Conservation (phyloP, 1,140 invertebrate species). For the Trinorchestia longiramus region DNA sequence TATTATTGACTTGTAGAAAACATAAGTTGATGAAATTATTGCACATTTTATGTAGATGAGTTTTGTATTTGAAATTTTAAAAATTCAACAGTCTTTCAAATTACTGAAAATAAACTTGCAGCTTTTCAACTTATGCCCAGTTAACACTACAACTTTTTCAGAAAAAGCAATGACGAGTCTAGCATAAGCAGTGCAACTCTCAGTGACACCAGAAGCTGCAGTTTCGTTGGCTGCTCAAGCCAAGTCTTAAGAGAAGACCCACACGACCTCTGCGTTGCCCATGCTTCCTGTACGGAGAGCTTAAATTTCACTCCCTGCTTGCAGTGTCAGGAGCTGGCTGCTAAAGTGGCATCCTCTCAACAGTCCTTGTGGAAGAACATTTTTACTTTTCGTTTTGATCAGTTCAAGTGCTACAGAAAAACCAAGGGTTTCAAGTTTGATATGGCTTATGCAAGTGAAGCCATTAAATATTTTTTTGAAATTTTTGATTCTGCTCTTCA, state of each 20-base stretch:
- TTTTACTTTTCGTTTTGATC: slow-evolving; percentile 22
- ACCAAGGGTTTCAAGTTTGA: neutral
- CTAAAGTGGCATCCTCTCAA: neutral
- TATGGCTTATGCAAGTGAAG: neutral
- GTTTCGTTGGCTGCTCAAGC: neutral
- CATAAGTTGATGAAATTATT: neutral
- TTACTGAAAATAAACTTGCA: neutral
- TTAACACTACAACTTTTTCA: neutral
- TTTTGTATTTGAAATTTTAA: neutral
- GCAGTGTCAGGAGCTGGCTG: neutral
- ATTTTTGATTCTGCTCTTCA: slow-evolving; percentile 37
- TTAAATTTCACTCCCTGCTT: neutral
- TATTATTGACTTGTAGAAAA: neutral
- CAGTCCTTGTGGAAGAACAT: neutral
- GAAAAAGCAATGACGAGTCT: neutral
- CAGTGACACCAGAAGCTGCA: slow-evolving; percentile 13
- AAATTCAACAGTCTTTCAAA: neutral
- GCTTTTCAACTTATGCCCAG: neutral
- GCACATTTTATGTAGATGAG: neutral
- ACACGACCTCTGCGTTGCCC: slow-evolving; percentile 5
- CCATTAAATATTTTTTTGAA: neutral
- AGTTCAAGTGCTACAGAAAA: slow-evolving; percentile 26
- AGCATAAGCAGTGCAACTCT: neutral
- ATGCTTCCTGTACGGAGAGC: neutral
- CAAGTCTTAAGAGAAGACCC: neutral